These are phyloP conservation scores for Festucalex cinctus DNA, from an alignment of 2,113 vertebrate genomes.

Conservation along the genomic window DNA sequence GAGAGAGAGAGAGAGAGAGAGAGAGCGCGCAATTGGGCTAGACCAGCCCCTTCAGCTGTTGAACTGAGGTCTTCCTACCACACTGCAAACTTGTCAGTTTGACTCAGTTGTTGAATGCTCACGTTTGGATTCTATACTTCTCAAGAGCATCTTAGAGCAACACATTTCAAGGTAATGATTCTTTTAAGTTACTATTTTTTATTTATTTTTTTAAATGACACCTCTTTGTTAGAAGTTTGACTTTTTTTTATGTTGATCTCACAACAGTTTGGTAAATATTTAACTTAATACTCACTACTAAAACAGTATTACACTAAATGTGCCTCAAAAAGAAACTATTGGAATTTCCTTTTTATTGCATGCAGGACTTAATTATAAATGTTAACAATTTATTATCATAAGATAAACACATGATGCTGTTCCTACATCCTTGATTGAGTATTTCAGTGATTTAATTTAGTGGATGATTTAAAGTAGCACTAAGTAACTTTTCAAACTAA, in stretches of 20 bases:
- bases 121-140: slow-evolving; percentile 46
- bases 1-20: background rate
- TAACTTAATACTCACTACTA: background rate
- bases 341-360: background rate
- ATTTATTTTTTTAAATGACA: background rate
- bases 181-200: background rate
- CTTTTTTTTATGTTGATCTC: background rate
- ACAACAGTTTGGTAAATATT: background rate
- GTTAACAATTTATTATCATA: background rate
- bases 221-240: too few species aligned
- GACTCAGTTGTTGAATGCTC: slow-evolving; percentile 22
- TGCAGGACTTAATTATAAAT: background rate
- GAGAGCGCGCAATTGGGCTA: slow-evolving; percentile 2
- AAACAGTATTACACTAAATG: background rate
- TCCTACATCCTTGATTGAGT: background rate
- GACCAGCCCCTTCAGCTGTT: slow-evolving; percentile 53
- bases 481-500: too few species aligned
- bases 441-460: background rate
- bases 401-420: background rate
- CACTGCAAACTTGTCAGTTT: slow-evolving; percentile 40
- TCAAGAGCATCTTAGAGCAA: slow-evolving; percentile 34
- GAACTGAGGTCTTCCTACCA: slow-evolving; percentile 35
- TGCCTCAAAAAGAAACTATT: background rate
- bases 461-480: background rate
- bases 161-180: slow-evolving; percentile 41